Base-by-base conservation (phyloP, 2,888 invertebrate species). In the Thereva unica region DNA sequence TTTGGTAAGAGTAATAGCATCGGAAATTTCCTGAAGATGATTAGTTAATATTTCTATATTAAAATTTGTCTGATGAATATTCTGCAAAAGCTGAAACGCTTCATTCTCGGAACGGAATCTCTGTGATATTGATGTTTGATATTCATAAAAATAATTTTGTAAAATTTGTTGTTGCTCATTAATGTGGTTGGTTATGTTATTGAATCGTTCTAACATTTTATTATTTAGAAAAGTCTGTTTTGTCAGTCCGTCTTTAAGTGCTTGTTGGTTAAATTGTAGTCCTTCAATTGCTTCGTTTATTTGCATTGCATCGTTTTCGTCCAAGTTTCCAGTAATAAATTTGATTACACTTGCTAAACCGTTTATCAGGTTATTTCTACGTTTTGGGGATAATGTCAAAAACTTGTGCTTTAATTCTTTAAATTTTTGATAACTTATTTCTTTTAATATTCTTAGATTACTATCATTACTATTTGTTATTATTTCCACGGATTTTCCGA, bases 251-350 rank as follows among this genome's bases (percentile, higher is more conserved):
- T 52, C 41, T 3, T 64, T 57, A 6, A 68, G 5, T 23, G 55
- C 40, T 6, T 50, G 12, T 49, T 68, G 66, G 38, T 68, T 56
- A 10, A 40, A 9, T 47, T 64, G 49, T 9, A 69, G 8, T 7
- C 7, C 40, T 4, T 64, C 57, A 42, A 67, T 37, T 59, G 57
- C 4, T 4, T 49, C 53, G 12, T 67, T 69, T 9, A 67, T 53
- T 12, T 9, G 7, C n/a, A 68, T 44, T 37, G 49, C 54, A 45
- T 69, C 67, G 37, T 54, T 52, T 8, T 53, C 59, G 45, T 69
- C 64, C 42, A 69, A 40, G 37, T 69, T 69, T 4, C 67, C 67
- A 5, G 69, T 69, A 35, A 69, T 69, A n/a, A n/a, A n/a, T n/a
- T n/a, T n/a, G n/a, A n/a, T n/a, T n/a, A n/a, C n/a, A n/a, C n/a